Evolutionary conservation across 2,888 invertebrate species (phyloP).

Genomic region (Aleiodes leptofemur): DNA sequence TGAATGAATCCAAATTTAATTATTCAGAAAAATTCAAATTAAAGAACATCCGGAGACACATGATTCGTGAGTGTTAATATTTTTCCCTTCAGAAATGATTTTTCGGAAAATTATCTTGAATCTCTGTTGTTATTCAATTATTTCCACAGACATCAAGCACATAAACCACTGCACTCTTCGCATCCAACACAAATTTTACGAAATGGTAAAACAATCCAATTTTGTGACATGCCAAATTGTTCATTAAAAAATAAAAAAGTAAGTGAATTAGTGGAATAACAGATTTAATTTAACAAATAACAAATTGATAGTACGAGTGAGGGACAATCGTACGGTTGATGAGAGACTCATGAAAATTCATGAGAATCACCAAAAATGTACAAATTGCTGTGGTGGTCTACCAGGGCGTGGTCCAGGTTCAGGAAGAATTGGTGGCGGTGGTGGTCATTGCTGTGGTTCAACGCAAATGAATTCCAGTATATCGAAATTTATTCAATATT

Average conservation of each 20-base stretch:
- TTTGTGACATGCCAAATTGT: conserved; percentile 49
- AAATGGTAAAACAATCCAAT: conserved; percentile 54
- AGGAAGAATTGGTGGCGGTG: neutral
- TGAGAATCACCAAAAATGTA: conserved; percentile 39
- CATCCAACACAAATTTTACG: neutral
- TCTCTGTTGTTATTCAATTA: neutral
- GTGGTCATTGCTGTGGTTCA: conserved; percentile 39
- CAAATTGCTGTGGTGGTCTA: conserved; percentile 55
- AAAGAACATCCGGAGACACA: neutral
- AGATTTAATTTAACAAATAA: conserved; percentile 1
- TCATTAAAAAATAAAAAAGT: conserved; percentile 36
- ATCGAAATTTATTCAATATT: too few species aligned
- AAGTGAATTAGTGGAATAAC: neutral
- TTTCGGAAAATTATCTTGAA: too few species aligned
- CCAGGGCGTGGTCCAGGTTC: conserved; percentile 46
- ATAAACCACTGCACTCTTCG: neutral
- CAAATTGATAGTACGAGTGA: conserved; percentile 41
- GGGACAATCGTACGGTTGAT: conserved; percentile 18
- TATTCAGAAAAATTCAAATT: conserved; percentile 37
- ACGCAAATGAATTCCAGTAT: conserved; percentile 5
- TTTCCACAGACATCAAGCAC: neutral
- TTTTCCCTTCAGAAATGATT: too few species aligned
- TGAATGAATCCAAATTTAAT: conserved; percentile 3
- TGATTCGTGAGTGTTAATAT: neutral
- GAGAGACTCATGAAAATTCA: conserved; percentile 8